These are phyloP conservation scores for Potamarius usumacintae DNA, from an alignment of 2,113 vertebrate genomes.

Conservation along the genomic window DNA sequence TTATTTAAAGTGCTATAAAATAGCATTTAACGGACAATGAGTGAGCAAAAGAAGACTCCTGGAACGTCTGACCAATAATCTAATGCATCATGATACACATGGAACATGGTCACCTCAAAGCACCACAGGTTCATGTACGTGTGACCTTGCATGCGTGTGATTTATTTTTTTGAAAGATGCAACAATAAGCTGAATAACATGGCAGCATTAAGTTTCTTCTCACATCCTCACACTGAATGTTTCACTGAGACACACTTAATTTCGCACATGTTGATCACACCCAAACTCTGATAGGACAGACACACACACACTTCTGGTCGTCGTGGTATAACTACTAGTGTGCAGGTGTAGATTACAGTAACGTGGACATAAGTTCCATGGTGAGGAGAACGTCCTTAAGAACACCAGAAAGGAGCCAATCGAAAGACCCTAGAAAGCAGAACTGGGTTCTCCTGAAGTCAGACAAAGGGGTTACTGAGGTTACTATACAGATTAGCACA, in stretches of 20 bases:
- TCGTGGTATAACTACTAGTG: neutral
- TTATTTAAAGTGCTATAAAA: no score
- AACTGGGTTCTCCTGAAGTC: neutral
- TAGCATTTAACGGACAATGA: no score
- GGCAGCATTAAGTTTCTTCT: neutral
- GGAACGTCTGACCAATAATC: no score
- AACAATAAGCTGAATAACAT: neutral
- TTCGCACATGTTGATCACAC: neutral
- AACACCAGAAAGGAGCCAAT: no score
- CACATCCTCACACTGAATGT: neutral
- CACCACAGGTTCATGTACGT: no score
- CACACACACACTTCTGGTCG: neutral
- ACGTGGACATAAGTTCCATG: neutral
- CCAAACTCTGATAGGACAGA: neutral
- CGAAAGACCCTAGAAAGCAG: neutral
- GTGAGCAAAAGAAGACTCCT: no score
- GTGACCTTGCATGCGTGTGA: no score
- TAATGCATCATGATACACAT: no score
- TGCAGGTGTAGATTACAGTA: neutral
- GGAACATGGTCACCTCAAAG: no score
- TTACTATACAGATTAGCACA: neutral
- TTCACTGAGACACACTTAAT: neutral
- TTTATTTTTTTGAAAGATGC: neutral
- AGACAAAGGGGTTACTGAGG: neutral
- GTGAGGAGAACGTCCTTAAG: neutral